Evolutionary conservation across 2,113 vertebrate species (phyloP), one percentile per base, ranked within the genome.

Genomic region (Nibea coibor): DNA sequence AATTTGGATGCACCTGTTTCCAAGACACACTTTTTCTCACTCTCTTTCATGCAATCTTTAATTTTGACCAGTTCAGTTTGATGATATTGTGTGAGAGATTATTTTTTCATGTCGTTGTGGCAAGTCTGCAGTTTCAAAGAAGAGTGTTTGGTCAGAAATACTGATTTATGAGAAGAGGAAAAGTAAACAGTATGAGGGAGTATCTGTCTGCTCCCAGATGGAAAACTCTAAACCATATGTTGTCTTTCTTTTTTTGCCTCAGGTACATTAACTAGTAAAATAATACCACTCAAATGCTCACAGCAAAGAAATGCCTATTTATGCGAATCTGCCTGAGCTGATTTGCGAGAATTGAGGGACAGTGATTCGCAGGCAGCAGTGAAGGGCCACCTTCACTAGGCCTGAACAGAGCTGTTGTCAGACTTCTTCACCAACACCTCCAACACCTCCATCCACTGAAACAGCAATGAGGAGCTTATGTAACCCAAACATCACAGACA

Each of bases 281-380:
- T 28, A 28, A 28, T 28, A 28, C 16, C 6, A 45, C 10, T 26
- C 10, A 57, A 45, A 11, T 4, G 14, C 17, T 43, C 42, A 43
- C 42, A 43, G 42, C 42, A 43, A 43, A 11, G 42, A 31, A 31
- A 31, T 31, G 5, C 5, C 31, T 31, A 6, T 31, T 31, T 31
- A 31, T 28, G 28, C 28, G 0, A 93, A 94, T 93, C 85, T 84
- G 62, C 86, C 83, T 65, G 70, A 72, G 54, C 53, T 51, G 58
- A 64, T 89, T 86, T 83, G 86, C n/a, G 63, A 88, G 82, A 89
- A 85, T 87, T 89, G 79, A 88, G 88, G 78, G 71, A 67, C 66
- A 22, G 4, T 39, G 39, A 75, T 87, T 90, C 81, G 91, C 45
- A 42, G 51, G 63, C 75, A 82, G 71, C 47, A 14, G 61, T 0